A percentile compares a stretch with the other conserved stretches of the same genome.
Conservation (phyloP, 2,113 vertebrate genomes). For the Nycticryphes semicollaris region DNA sequence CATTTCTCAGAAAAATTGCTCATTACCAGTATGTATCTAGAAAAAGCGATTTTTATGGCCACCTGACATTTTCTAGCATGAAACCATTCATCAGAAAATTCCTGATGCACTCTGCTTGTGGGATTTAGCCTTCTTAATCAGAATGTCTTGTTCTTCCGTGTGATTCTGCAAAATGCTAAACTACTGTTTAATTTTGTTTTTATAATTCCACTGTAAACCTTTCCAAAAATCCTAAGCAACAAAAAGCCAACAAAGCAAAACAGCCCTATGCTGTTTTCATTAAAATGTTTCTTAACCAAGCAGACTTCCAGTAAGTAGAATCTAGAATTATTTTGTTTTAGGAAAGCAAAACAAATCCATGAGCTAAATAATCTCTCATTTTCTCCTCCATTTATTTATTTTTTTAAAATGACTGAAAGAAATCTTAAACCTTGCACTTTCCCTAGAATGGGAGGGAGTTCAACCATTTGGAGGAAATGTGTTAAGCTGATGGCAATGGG, state of each 20-base stretch:
- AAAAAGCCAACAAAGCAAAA: conserved; percentile 25
- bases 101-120: background rate
- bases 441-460: background rate
- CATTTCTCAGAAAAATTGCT: background rate
- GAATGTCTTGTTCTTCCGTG: background rate
- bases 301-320: conserved; percentile 39
- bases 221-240: conserved; percentile 16
- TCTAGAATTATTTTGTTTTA: conserved; percentile 41
- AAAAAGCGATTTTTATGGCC: background rate
- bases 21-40: background rate
- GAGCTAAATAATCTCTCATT: conserved; percentile 6
- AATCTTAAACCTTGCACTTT: background rate
- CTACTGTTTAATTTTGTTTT: background rate
- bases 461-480: background rate
- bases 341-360: conserved; percentile 25
- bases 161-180: conserved; percentile 4
- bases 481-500: background rate
- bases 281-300: conserved; percentile 29
- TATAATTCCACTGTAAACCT: conserved; percentile 29
- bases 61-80: background rate
- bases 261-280: conserved; percentile 1
- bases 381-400: background rate
- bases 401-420: background rate
- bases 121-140: background rate
- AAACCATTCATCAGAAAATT: background rate